Conservation (phyloP, 1,140 invertebrate genomes). For the Battus philenor region DNA sequence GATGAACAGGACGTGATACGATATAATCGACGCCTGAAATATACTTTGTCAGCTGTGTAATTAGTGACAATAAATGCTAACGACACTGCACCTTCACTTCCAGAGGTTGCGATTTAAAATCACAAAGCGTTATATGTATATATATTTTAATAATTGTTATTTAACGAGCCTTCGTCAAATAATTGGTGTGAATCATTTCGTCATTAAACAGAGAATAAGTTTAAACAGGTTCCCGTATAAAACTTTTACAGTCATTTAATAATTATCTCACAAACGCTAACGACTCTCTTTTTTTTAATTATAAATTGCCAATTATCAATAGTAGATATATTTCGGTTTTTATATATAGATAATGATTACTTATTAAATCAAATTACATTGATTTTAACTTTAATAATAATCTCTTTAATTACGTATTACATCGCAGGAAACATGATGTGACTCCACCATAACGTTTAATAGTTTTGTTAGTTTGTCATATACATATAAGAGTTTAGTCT, state of each 20-base stretch:
- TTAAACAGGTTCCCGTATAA: neutral
- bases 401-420: no score
- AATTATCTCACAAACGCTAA: neutral
- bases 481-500: no score
- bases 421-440: no score
- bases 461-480: no score
- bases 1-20: neutral
- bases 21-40: slow-evolving; percentile 7
- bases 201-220: neutral
- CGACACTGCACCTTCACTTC: slow-evolving; percentile 20
- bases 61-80: slow-evolving; percentile 20
- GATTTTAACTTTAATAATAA: no score
- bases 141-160: slow-evolving; percentile 5
- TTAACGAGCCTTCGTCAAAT: neutral
- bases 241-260: neutral
- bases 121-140: neutral
- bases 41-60: slow-evolving; percentile 13
- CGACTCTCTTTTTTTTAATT: neutral
- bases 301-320: no score
- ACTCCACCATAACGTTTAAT: no score
- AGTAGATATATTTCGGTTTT: no score
- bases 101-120: slow-evolving; percentile 16
- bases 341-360: no score
- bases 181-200: neutral
- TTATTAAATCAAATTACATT: no score